A percentile compares a stretch with the other conserved stretches of the same genome.
Conservation (phyloP, 1,140 invertebrate genomes). For the Drosophila sulfurigaster region DNA sequence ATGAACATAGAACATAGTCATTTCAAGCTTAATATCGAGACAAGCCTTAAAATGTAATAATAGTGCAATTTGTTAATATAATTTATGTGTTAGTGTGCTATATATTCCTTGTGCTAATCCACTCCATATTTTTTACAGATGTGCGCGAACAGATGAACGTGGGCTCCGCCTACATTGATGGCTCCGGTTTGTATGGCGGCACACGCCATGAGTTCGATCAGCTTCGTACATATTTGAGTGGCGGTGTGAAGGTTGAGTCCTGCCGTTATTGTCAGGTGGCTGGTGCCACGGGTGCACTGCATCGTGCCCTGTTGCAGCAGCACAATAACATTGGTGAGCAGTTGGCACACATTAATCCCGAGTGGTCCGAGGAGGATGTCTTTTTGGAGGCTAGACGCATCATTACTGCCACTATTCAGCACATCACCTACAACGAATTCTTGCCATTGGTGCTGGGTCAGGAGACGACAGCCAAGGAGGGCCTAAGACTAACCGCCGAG, state of each 20-base stretch:
- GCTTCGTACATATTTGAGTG: conserved; percentile 90
- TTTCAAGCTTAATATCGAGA: no score
- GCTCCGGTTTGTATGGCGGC: conserved; percentile 93
- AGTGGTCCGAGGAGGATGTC: conserved; percentile 93
- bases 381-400: conserved; percentile 92
- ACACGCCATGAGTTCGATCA: conserved; percentile 89
- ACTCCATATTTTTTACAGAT: conserved; percentile 73
- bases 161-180: conserved; percentile 94
- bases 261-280: conserved; percentile 86
- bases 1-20: no score
- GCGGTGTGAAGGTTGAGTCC: conserved; percentile 88
- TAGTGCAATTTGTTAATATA: no score
- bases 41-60: no score
- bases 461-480: conserved; percentile 81
- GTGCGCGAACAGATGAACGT: conserved; percentile 94
- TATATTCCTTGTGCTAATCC: neutral
- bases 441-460: conserved; percentile 91
- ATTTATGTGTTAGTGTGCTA: no score
- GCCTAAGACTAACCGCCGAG: conserved; percentile 82
- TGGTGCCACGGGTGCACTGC: conserved; percentile 86
- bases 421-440: conserved; percentile 94
- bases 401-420: conserved; percentile 92
- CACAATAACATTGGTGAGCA: conserved; percentile 93
- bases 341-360: conserved; percentile 90
- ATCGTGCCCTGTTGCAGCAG: conserved; percentile 90